Evolutionary conservation across 2,797 vertebrate species (phyloP).

Genomic region (Semaprochilodus insignis): DNA sequence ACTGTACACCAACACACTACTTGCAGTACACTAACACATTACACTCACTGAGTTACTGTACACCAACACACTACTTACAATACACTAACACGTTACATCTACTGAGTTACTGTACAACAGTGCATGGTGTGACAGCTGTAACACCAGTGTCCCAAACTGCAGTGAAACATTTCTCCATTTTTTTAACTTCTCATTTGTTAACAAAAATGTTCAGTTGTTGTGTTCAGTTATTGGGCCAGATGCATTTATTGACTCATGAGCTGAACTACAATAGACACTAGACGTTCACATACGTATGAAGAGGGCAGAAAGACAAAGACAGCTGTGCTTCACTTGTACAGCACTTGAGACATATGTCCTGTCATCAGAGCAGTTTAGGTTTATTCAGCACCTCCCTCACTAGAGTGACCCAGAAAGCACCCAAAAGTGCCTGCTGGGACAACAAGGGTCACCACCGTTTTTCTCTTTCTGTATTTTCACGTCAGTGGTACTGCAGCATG

Average conservation of each 20-base stretch:
- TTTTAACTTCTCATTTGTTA: too few species aligned
- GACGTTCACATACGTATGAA: too few species aligned
- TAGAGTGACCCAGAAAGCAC: not conserved
- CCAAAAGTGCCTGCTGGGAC: conserved; percentile 8
- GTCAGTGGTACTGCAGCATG: conserved; percentile 19
- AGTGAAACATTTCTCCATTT: too few species aligned
- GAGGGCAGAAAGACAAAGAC: not conserved
- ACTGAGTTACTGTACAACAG: too few species aligned
- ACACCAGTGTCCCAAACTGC: too few species aligned
- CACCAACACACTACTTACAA: too few species aligned
- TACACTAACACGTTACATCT: too few species aligned
- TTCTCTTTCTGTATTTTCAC: not conserved
- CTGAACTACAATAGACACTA: not conserved
- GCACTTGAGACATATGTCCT: not conserved
- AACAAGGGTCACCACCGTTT: conserved; percentile 21
- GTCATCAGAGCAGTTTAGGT: not conserved
- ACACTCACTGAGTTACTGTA: too few species aligned
- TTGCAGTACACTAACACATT: too few species aligned
- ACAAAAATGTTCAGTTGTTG: too few species aligned
- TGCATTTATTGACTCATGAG: not conserved
- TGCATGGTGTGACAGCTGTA: too few species aligned
- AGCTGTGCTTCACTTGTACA: not conserved
- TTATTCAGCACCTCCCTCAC: conserved; percentile 16
- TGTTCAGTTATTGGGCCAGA: not conserved
- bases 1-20: too few species aligned